A percentile compares a stretch with the other conserved stretches of the same genome.
Evolutionary conservation across 2,797 vertebrate genomes (phyloP).

Genomic region (Hoplostethus mediterraneus): DNA sequence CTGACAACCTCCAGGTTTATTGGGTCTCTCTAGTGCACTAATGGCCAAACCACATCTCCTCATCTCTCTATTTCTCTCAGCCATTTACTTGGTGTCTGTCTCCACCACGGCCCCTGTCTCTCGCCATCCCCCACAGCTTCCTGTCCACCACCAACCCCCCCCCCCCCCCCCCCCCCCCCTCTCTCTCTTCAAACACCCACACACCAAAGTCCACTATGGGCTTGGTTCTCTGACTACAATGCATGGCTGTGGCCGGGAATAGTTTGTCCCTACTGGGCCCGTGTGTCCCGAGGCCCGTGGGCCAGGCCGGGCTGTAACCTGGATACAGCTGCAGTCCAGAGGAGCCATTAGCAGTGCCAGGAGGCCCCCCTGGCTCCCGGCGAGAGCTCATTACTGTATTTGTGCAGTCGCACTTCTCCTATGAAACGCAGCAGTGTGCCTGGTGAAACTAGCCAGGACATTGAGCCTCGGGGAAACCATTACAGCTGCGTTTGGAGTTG

Average conservation of each 20-base stretch:
- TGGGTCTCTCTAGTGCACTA: slow-evolving; percentile 70
- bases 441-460: slow-evolving; percentile 79
- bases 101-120: slow-evolving; percentile 44
- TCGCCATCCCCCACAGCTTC: slow-evolving; percentile 49
- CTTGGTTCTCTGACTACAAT: slow-evolving; percentile 38
- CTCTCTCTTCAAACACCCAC: slow-evolving; percentile 46
- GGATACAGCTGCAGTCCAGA: slow-evolving; percentile 82
- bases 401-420: slow-evolving; percentile 81
- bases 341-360: slow-evolving; percentile 79
- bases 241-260: slow-evolving; percentile 49
- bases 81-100: slow-evolving; percentile 26
- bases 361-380: slow-evolving; percentile 77
- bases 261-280: slow-evolving; percentile 51
- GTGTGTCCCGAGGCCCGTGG: slow-evolving; percentile 47
- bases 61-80: slow-evolving; percentile 53
- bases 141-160: slow-evolving; percentile 22
- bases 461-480: slow-evolving; percentile 80
- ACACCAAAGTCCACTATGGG: slow-evolving; percentile 32
- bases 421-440: slow-evolving; percentile 77
- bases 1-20: slow-evolving; percentile 68
- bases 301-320: slow-evolving; percentile 76
- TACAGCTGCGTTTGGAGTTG: slow-evolving; percentile 72
- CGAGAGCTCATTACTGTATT: slow-evolving; percentile 83
- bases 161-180: slow-evolving; percentile 21
- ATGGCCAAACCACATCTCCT: slow-evolving; percentile 69